Base-by-base conservation (phyloP, 2,797 vertebrate species). In the Mormyrus hasselquistii region DNA sequence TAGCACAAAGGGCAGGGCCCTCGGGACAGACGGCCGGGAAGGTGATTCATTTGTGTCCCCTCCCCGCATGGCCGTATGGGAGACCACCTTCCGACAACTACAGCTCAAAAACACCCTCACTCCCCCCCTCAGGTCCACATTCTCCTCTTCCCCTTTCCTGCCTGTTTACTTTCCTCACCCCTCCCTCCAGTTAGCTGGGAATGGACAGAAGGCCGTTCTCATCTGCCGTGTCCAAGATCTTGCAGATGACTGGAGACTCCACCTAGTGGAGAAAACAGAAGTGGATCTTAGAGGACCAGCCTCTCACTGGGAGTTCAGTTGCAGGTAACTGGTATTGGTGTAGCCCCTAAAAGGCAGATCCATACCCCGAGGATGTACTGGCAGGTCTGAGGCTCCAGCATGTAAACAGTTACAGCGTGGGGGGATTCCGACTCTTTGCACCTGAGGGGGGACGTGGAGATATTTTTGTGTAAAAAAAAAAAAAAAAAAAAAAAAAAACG, bases 371-470 rank as follows among this genome's bases (percentile, higher is more conserved):
- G 98, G 91, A 99, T 96, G 92, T 99, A 99, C 34, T 99, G 98
- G 94, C 99, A 99, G 55, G 97, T 97, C 86, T 99, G 98, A 93
- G 98, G 99, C 91, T 99, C 99, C 91, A 99, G 93, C 98, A 99
- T 99, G 92, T 99, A 99, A 76, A 99, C 96, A 50, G 98, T 99
- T 89, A 99, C 99, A 10, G 99, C 98, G 0, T 99, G 99, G 89
- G 98, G 98, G 86, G 98, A 99, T 89, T 99, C 99, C 0, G 99
- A 99, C 93, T 99, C 98, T 92, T 99, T 99, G 94, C 99, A 99
- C 95, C 99, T 99, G 93, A 82, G 93, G 93, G 0, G 90, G 4
- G 14, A 14, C 19, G 10, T 44, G 57, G 53, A 29, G 22, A 7
- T 49, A n/a, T 55, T 34, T 29, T 29, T 29, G 25, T 29, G 1